phyloP scores from a whole-genome alignment of 2,797 vertebrate species.

The Syncerus caffer region DNA sequence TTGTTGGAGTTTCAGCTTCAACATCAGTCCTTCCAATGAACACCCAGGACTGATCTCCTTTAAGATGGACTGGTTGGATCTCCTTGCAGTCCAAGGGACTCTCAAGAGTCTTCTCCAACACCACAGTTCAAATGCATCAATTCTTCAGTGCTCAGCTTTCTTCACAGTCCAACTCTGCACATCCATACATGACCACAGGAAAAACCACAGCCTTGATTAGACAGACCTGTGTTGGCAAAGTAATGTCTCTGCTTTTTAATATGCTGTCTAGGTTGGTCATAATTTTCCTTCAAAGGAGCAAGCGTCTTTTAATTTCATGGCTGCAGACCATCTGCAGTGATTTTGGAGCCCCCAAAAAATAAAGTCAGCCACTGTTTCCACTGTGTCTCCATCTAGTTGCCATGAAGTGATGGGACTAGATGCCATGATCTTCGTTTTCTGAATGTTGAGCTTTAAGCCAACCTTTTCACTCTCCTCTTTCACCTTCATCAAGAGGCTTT shows the following conservation, averaged over 20 bases:
- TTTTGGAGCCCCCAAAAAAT: background rate
- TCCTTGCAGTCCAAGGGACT: too few species aligned
- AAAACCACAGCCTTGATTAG: background rate
- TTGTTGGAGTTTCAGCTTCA: too few species aligned
- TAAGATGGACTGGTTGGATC: too few species aligned
- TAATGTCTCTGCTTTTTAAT: background rate
- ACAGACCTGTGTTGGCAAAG: fast-evolving
- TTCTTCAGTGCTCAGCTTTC: background rate
- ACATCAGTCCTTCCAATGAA: too few species aligned
- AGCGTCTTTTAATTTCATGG: background rate
- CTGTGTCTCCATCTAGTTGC: background rate
- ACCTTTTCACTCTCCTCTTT: background rate
- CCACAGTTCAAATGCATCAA: background rate
- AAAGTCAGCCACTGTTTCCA: too few species aligned
- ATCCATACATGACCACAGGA: background rate
- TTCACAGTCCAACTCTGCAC: background rate
- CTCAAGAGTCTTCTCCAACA: background rate
- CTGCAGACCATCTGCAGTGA: background rate
- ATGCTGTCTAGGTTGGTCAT: background rate
- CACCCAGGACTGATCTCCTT: too few species aligned
- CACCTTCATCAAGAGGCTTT: background rate
- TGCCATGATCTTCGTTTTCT: background rate
- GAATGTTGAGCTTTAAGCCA: background rate
- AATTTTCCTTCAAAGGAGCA: background rate
- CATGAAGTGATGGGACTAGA: background rate